A percentile compares a stretch with the other conserved stretches of the same genome.
Conservation (phyloP, 2,888 invertebrate species). For the Corbicula japonica region DNA sequence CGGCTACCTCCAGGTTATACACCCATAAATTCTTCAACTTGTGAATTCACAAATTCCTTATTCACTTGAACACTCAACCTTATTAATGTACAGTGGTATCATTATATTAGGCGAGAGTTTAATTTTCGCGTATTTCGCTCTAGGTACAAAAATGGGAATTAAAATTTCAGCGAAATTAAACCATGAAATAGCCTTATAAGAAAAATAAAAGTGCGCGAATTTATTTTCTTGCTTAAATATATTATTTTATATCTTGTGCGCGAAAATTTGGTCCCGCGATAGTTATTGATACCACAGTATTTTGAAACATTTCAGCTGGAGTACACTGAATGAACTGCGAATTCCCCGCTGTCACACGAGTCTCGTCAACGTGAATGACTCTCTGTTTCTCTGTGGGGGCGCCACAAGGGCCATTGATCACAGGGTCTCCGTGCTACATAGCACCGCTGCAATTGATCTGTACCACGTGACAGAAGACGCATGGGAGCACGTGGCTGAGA, state of each 20-base stretch:
- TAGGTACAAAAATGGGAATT: not conserved
- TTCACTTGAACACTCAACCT: too few relatives aligned
- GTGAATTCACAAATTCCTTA: too few relatives aligned
- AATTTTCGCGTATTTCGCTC: too few relatives aligned
- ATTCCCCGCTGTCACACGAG: conserved; percentile 72
- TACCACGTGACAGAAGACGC: conserved; percentile 63
- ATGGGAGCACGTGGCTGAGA: conserved; percentile 71
- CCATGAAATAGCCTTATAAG: too few relatives aligned
- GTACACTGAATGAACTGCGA: conserved; percentile 52
- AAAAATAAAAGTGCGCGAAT: too few relatives aligned
- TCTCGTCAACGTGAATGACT: conserved; percentile 65
- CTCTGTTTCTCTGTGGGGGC: conserved; percentile 77
- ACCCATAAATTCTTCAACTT: too few relatives aligned
- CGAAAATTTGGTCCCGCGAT: not conserved
- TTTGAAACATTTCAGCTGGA: conserved; percentile 78
- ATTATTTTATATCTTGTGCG: too few relatives aligned
- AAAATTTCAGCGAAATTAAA: too few relatives aligned
- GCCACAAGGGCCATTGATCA: conserved; percentile 59
- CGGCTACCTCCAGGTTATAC: too few relatives aligned
- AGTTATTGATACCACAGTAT: too few relatives aligned
- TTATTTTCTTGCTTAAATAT: not conserved
- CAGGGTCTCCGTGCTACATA: conserved; percentile 58
- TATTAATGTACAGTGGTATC: too few relatives aligned
- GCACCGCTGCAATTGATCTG: conserved; percentile 69
- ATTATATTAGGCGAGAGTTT: too few relatives aligned